phyloP scores from a whole-genome alignment of 2,797 vertebrate species.

The Coregonus sp. region DNA sequence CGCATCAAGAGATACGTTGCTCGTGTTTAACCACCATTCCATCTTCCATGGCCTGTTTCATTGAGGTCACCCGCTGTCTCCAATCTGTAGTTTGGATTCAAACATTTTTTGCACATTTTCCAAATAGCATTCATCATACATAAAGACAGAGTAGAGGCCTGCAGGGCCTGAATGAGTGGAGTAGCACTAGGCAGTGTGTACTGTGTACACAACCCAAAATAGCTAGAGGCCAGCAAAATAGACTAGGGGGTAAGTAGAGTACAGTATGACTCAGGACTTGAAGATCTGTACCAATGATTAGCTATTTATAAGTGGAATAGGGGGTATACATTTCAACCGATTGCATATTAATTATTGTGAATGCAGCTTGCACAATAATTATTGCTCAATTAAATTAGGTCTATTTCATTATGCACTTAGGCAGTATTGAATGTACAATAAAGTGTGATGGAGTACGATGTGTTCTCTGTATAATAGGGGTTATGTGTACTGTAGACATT shows the following conservation, averaged over 20 bases:
- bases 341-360: not conserved
- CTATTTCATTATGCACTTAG: not conserved
- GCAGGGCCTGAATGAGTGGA: conserved; percentile 18
- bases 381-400: conserved; percentile 57
- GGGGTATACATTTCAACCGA: conserved; percentile 11
- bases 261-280: conserved; percentile 40
- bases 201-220: conserved; percentile 41
- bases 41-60: conserved; percentile 68
- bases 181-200: conserved; percentile 14
- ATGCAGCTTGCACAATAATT: conserved; percentile 36
- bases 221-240: conserved; percentile 5
- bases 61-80: conserved; percentile 52
- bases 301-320: conserved; percentile 43
- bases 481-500: conserved; percentile 51
- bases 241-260: conserved; percentile 3
- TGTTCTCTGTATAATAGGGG: not conserved
- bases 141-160: conserved; percentile 12
- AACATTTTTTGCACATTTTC: conserved; percentile 47
- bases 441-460: not conserved
- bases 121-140: conserved; percentile 8
- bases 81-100: conserved; percentile 27
- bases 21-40: conserved; percentile 79
- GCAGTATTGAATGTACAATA: not conserved
- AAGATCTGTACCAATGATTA: conserved; percentile 49
- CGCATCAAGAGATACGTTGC: conserved; percentile 78